phyloP scores from a whole-genome alignment of 2,888 invertebrate species.

The Desoria tigrina region DNA sequence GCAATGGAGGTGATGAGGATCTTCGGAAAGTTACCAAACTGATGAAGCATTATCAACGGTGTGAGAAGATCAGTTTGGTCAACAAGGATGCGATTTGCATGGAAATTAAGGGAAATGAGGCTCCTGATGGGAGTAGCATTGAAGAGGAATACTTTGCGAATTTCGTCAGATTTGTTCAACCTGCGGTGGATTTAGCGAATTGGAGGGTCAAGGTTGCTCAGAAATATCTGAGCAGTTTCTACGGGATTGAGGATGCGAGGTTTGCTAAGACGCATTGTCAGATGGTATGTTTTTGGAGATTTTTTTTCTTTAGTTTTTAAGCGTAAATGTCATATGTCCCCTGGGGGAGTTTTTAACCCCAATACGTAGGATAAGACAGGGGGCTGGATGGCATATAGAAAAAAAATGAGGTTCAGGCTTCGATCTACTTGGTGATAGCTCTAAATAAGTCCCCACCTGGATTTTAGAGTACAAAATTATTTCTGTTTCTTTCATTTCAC shows the following conservation, averaged over 20 bases:
- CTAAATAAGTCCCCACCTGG: no score
- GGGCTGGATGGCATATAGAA: background rate
- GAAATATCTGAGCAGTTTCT: slow-evolving; percentile 9
- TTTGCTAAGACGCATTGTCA: slow-evolving; percentile 4
- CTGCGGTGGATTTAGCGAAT: slow-evolving; percentile 29
- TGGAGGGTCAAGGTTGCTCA: background rate
- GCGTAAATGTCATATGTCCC: no score
- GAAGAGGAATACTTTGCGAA: no score
- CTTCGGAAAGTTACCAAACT: slow-evolving; percentile 5
- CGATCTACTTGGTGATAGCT: no score
- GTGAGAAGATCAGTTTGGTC: slow-evolving; percentile 5
- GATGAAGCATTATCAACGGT: slow-evolving; percentile 16
- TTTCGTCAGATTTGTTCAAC: slow-evolving; percentile 6
- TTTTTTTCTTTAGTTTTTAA: background rate
- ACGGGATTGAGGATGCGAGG: slow-evolving; percentile 5
- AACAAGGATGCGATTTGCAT: background rate
- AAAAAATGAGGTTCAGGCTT: no score
- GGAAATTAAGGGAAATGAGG: no score
- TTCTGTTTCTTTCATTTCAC: no score
- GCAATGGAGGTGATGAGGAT: background rate
- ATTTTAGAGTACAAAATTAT: no score
- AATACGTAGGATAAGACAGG: background rate
- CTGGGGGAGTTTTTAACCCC: background rate
- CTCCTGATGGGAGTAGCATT: no score
- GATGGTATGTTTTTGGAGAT: slow-evolving; percentile 1